Evolutionary conservation across 1,140 invertebrate genomes (phyloP).

Genomic region (Drosophila leontia): DNA sequence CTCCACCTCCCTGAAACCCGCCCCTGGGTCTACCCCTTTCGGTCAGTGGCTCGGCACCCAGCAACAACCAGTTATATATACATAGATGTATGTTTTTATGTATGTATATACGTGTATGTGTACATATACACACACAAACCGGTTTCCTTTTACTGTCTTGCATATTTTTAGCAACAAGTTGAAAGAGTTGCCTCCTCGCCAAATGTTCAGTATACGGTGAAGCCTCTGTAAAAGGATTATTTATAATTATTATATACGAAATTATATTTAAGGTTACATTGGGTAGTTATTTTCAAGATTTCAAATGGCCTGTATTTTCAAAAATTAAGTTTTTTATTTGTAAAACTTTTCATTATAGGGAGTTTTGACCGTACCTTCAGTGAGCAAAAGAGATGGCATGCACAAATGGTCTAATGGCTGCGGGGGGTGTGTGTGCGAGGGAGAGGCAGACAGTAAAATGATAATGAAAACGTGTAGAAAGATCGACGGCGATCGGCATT

Average conservation of each 20-base stretch:
- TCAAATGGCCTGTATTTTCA: too few relatives aligned
- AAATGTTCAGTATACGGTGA: slow-evolving; percentile 16
- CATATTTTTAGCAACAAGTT: slow-evolving; percentile 66
- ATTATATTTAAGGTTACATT: background rate
- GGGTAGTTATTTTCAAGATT: background rate
- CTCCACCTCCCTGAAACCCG: background rate
- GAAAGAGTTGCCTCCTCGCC: slow-evolving; percentile 57
- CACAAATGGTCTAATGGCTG: slow-evolving; percentile 2
- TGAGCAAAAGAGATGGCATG: background rate
- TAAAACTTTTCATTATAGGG: background rate
- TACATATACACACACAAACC: slow-evolving; percentile 25
- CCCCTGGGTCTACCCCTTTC: slow-evolving; percentile 7
- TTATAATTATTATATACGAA: background rate
- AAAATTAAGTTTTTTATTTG: background rate
- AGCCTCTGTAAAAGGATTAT: background rate
- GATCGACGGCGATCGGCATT: slow-evolving; percentile 65
- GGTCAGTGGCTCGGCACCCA: slow-evolving; percentile 68
- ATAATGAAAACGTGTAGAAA: slow-evolving; percentile 67
- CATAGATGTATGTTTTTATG: background rate
- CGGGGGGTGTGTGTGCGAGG: slow-evolving; percentile 6
- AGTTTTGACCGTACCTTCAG: background rate
- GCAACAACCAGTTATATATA: slow-evolving; percentile 65
- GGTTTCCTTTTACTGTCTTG: slow-evolving; percentile 63
- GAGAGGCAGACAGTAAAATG: slow-evolving; percentile 50
- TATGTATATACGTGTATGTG: background rate